Evolutionary conservation across 2,888 invertebrate genomes (phyloP).

Genomic region (Seira sanloemensis): DNA sequence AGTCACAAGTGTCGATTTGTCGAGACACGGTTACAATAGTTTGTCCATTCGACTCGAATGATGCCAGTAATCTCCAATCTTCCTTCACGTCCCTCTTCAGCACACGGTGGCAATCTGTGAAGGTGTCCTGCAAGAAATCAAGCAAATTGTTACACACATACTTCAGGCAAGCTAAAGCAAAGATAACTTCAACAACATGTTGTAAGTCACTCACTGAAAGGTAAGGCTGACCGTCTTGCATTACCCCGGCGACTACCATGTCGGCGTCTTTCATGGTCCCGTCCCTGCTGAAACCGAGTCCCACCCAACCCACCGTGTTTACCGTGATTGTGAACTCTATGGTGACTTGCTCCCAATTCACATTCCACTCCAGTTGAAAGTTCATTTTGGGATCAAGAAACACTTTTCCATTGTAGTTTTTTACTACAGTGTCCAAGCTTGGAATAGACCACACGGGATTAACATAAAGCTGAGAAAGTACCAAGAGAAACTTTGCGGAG

Average conservation of each 20-base stretch:
- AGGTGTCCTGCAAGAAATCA: conserved; percentile 23
- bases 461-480: too few relatives aligned
- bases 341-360: conserved; percentile 7
- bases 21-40: conserved; percentile 9
- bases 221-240: conserved; percentile 22
- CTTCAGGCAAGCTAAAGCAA: too few relatives aligned
- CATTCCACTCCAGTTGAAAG: conserved; percentile 23
- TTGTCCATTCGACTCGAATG: neutral
- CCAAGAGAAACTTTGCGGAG: too few relatives aligned
- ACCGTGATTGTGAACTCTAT: conserved; percentile 32
- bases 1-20: conserved; percentile 27
- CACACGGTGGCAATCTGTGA: conserved; percentile 23
- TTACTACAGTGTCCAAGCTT: conserved; percentile 3
- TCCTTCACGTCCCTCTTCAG: neutral
- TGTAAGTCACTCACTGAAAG: conserved; percentile 18
- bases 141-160: too few relatives aligned
- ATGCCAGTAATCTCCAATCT: neutral
- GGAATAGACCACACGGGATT: neutral
- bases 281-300: conserved; percentile 47
- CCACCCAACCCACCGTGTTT: conserved; percentile 32
- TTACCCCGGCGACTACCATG: conserved; percentile 33
- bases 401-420: conserved; percentile 20
- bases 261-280: conserved; percentile 45
- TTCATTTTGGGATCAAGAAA: conserved; percentile 11
- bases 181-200: too few relatives aligned